phyloP scores from a whole-genome alignment of 2,113 vertebrate species.

The Mugil cephalus region DNA sequence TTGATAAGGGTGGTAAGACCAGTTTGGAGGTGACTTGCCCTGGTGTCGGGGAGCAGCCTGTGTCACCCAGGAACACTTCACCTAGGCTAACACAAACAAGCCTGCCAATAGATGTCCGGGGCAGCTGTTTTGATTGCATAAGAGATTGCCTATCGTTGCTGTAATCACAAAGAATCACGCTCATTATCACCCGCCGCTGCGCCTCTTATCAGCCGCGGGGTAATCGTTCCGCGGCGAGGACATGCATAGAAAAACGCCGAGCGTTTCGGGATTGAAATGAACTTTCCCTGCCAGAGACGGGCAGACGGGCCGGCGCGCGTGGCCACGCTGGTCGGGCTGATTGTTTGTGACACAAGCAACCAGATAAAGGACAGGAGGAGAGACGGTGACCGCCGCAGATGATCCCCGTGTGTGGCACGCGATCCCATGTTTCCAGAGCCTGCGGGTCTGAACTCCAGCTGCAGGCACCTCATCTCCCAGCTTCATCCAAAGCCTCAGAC shows the following conservation, averaged over 20 bases:
- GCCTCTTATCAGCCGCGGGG: constrained; percentile 30
- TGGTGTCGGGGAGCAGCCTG: background rate
- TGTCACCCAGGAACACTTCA: background rate
- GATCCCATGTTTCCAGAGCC: constrained; percentile 42
- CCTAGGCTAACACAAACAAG: background rate
- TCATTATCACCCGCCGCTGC: constrained; percentile 39
- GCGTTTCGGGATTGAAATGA: constrained; percentile 23
- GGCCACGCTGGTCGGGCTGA: constrained; percentile 43
- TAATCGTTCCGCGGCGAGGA: constrained; percentile 36
- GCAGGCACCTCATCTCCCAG: constrained; percentile 45
- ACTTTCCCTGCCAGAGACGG: constrained; percentile 9
- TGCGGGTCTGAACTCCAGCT: constrained; percentile 32
- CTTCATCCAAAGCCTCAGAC: constrained; percentile 66
- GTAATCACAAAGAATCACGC: constrained; percentile 36
- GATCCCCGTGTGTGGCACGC: constrained; percentile 57
- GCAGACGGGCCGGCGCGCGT: constrained; percentile 18
- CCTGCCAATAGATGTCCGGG: constrained; percentile 4
- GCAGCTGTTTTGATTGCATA: constrained; percentile 49
- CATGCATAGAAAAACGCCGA: constrained; percentile 3
- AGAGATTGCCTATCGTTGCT: constrained; percentile 34
- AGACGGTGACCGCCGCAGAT: constrained; percentile 43
- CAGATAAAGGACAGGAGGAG: constrained; percentile 47
- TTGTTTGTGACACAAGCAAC: constrained; percentile 50
- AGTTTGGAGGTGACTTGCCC: constrained; percentile 14
- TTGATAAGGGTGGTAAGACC: constrained; percentile 34